These are phyloP conservation scores for Myiagra hebetior DNA, from an alignment of 2,113 vertebrate genomes.

Conservation along the genomic window DNA sequence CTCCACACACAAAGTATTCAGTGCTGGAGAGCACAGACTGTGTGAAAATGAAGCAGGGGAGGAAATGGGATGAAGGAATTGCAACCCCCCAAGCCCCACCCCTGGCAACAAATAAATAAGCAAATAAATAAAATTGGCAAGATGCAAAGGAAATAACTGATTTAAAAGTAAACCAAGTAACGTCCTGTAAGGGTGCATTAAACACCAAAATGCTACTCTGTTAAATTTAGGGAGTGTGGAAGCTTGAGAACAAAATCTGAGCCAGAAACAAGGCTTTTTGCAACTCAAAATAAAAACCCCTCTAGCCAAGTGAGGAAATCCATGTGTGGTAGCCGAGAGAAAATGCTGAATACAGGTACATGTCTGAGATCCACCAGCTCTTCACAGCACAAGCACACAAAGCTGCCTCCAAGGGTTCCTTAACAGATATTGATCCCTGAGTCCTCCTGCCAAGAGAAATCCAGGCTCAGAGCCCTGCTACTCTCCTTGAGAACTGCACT, in stretches of 20 bases:
- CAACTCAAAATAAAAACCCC: neutral
- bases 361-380: neutral
- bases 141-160: neutral
- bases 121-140: neutral
- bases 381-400: neutral
- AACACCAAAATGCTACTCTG: fast-evolving
- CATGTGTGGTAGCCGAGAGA: neutral
- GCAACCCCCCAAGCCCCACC: too few relatives aligned
- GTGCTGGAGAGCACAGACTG: neutral
- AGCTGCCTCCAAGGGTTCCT: neutral
- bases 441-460: neutral
- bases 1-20: neutral
- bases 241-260: neutral
- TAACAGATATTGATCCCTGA: neutral
- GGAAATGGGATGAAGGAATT: neutral
- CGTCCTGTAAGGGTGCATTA: neutral
- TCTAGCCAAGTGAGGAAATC: neutral
- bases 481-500: neutral
- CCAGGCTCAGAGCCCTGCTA: neutral
- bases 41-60: neutral
- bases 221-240: fast-evolving
- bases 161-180: neutral
- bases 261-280: neutral
- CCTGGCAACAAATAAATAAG: neutral
- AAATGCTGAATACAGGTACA: neutral